Percentiles rank a stretch among this genome's conserved stretches.
Conservation (phyloP, 2,797 vertebrate species). For the Clangula hyemalis region DNA sequence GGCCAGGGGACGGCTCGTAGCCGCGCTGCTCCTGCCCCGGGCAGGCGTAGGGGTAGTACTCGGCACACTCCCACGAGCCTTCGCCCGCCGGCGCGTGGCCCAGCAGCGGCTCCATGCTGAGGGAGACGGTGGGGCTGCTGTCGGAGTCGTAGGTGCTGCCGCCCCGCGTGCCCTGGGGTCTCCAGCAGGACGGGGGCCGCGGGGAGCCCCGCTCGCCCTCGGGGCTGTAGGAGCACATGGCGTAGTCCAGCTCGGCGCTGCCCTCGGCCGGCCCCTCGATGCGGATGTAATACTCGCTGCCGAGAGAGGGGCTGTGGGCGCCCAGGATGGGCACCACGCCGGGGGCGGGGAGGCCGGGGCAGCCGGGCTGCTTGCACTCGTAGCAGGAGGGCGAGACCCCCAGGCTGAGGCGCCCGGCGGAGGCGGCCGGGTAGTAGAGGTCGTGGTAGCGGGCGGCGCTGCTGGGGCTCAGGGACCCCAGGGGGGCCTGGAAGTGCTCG, state of each 20-base stretch:
- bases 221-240: slow-evolving; percentile 86
- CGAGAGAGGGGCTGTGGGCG: slow-evolving; percentile 90
- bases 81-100: slow-evolving; percentile 70
- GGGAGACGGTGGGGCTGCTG: slow-evolving; percentile 83
- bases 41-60: slow-evolving; percentile 82
- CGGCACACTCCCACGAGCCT: slow-evolving; percentile 78
- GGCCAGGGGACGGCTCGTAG: slow-evolving; percentile 79
- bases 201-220: slow-evolving; percentile 78
- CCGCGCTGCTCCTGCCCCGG: slow-evolving; percentile 72
- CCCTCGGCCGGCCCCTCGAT: slow-evolving; percentile 90
- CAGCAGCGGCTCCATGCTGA: slow-evolving; percentile 91
- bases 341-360: slow-evolving; percentile 76
- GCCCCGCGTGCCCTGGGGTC: slow-evolving; percentile 72
- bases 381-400: slow-evolving; percentile 89
- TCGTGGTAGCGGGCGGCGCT: slow-evolving; percentile 83
- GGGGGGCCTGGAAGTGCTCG: slow-evolving; percentile 77
- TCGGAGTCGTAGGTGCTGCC: slow-evolving; percentile 80
- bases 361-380: slow-evolving; percentile 76
- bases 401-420: slow-evolving; percentile 77
- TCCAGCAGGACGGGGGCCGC: slow-evolving; percentile 77
- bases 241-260: slow-evolving; percentile 84
- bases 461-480: slow-evolving; percentile 78
- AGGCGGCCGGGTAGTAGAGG: slow-evolving; percentile 84
- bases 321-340: slow-evolving; percentile 91
- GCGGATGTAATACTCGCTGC: slow-evolving; percentile 94